These are phyloP conservation scores for Sebastes cheni DNA, from an alignment of 2,797 vertebrate species.

Conservation along the genomic window DNA sequence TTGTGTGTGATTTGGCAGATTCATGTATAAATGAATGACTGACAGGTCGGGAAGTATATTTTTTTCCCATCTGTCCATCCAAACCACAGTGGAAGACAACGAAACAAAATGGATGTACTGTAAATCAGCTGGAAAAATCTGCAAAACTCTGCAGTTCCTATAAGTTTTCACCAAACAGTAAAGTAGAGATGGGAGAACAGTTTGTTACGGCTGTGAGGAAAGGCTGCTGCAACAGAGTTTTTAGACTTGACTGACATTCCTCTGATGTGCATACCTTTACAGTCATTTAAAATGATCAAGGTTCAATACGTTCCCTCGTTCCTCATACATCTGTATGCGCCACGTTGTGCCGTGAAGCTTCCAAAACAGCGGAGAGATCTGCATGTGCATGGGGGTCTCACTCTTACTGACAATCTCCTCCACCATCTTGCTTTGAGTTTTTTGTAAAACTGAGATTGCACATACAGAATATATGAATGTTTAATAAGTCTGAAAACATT, in stretches of 20 bases:
- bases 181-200: not conserved
- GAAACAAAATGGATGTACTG: not conserved
- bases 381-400: not conserved
- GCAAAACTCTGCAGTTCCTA: not conserved
- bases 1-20: not conserved
- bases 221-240: not conserved
- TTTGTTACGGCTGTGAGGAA: conserved; percentile 1
- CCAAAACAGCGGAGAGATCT: not conserved
- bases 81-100: not conserved
- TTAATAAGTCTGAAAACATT: not conserved
- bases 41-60: not conserved
- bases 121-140: not conserved
- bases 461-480: not conserved
- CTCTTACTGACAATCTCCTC: not conserved
- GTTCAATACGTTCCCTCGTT: not conserved
- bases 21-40: not conserved
- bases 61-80: not conserved
- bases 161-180: not conserved
- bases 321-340: not conserved
- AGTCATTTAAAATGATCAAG: conserved; percentile 30
- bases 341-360: not conserved
- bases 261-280: not conserved
- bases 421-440: not conserved
- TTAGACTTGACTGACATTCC: not conserved
- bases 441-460: not conserved